Conservation (phyloP, 2,888 invertebrate genomes). For the Tortricodes alternella region DNA sequence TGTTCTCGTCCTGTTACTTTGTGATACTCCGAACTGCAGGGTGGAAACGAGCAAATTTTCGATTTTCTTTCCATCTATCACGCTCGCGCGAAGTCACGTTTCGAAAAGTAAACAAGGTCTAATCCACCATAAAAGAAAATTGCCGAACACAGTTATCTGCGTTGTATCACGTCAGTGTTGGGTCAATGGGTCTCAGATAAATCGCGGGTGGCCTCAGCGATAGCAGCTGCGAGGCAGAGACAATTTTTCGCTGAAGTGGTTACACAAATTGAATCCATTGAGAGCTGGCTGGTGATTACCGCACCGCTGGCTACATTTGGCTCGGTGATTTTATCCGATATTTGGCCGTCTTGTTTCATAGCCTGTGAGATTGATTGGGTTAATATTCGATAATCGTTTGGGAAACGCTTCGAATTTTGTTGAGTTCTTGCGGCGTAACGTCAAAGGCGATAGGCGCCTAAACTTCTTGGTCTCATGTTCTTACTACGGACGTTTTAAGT, state of each 20-base stretch:
- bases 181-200: conserved; percentile 30
- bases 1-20: too few species aligned
- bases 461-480: too few species aligned
- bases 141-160: conserved; percentile 35
- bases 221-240: conserved; percentile 70
- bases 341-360: conserved; percentile 26
- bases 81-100: conserved; percentile 10
- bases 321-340: conserved; percentile 22
- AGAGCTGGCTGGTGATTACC: conserved; percentile 60
- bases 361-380: conserved; percentile 22
- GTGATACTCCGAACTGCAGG: too few species aligned
- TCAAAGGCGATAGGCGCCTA: too few species aligned
- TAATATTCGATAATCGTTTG: conserved; percentile 14
- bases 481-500: too few species aligned
- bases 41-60: not conserved
- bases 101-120: conserved; percentile 16
- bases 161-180: conserved; percentile 11
- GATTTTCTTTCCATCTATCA: not conserved
- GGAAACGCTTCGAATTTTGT: not conserved
- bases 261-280: conserved; percentile 74
- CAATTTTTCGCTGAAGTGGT: conserved; percentile 80
- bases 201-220: conserved; percentile 41
- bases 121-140: conserved; percentile 38
- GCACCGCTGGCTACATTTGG: conserved; percentile 42
- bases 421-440: not conserved